Conservation (phyloP, 2,888 invertebrate species). For the Cryptocephalus primarius region DNA sequence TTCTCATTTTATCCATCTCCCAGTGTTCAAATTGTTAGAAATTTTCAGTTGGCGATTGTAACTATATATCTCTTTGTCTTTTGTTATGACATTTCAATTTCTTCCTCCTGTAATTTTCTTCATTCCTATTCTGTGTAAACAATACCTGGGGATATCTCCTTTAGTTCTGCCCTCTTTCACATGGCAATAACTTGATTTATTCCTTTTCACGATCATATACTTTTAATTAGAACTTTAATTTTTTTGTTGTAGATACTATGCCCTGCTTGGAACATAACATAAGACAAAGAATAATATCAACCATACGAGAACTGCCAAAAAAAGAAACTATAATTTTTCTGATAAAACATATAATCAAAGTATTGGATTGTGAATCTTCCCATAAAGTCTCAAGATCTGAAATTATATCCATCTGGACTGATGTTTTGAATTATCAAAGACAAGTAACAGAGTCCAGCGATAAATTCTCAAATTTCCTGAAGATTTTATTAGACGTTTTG, state of each 20-base stretch:
- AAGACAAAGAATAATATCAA: slow-evolving; percentile 16
- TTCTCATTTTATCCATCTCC: too few relatives aligned
- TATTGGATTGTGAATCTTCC: slow-evolving; percentile 19
- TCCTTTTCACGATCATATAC: too few relatives aligned
- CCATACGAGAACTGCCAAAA: slow-evolving; percentile 21
- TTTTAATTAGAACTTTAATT: too few relatives aligned
- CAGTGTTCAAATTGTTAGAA: too few relatives aligned
- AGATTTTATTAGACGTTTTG: slow-evolving; percentile 13
- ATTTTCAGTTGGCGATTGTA: too few relatives aligned
- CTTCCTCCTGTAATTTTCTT: neutral
- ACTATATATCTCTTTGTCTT: too few relatives aligned
- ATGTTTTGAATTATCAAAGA: slow-evolving; percentile 14
- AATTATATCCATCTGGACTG: slow-evolving; percentile 23
- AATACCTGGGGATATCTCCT: neutral
- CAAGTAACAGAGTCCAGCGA: slow-evolving; percentile 9
- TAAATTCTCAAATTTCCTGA: slow-evolving; percentile 13
- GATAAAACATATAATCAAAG: slow-evolving; percentile 23
- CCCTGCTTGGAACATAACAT: slow-evolving; percentile 14
- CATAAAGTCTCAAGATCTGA: slow-evolving; percentile 21
- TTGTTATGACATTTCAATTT: slow-evolving; percentile 3
- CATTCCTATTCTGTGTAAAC: neutral
- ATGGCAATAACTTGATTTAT: neutral
- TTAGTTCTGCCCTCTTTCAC: too few relatives aligned
- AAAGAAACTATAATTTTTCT: slow-evolving; percentile 25
- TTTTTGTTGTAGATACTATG: slow-evolving; percentile 15